These are phyloP conservation scores for Microhierax caerulescens DNA, from an alignment of 2,797 vertebrate genomes.

Conservation along the genomic window DNA sequence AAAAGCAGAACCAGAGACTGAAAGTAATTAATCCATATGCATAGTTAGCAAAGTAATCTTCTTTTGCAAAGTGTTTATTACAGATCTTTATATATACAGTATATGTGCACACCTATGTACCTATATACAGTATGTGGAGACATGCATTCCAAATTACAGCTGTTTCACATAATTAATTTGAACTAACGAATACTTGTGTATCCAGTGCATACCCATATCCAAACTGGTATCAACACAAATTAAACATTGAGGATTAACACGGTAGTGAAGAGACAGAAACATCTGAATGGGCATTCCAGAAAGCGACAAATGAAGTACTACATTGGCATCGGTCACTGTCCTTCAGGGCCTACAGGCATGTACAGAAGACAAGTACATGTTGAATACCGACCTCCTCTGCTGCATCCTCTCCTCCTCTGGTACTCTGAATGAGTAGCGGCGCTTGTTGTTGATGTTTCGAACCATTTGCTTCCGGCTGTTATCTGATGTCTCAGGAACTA, in stretches of 20 bases:
- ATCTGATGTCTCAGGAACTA: conserved; percentile 96
- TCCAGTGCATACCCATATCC: not conserved
- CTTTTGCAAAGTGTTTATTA: conserved; percentile 60
- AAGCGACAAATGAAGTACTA: not conserved
- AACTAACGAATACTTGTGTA: conserved; percentile 2
- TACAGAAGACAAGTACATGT: conserved; percentile 19
- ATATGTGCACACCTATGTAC: not conserved
- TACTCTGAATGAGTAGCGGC: conserved; percentile 94
- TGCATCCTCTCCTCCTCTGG: conserved; percentile 95
- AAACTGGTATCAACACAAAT: not conserved
- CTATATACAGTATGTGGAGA: conserved; percentile 20
- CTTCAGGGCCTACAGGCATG: not conserved
- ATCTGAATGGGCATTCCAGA: not conserved
- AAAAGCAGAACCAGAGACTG: conserved; percentile 36
- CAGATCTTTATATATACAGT: conserved; percentile 31
- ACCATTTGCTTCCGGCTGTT: conserved; percentile 99
- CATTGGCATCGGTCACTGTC: not conserved
- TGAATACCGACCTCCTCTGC: conserved; percentile 87
- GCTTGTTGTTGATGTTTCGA: conserved; percentile 94
- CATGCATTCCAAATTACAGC: conserved; percentile 40
- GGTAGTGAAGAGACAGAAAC: not conserved
- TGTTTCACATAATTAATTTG: not conserved
- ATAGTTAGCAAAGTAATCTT: conserved; percentile 31
- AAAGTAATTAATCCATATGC: conserved; percentile 40
- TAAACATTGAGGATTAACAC: not conserved